Base-by-base conservation (phyloP, 2,113 vertebrate genomes). In the Xyrauchen texanus region DNA sequence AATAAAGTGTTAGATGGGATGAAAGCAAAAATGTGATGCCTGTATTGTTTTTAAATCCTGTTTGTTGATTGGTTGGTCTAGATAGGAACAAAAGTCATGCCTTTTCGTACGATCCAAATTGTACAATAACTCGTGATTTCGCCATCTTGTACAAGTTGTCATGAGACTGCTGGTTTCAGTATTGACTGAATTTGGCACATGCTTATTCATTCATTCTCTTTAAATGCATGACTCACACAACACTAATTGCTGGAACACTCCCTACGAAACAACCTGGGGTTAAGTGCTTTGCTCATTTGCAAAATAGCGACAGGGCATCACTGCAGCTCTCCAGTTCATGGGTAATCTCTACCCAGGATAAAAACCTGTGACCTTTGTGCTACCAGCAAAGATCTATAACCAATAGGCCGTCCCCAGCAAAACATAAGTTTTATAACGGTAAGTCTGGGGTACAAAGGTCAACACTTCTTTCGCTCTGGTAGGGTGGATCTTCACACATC, bases 401-500 rank as follows among this genome's bases (percentile, higher is more conserved):
- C 55, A 60, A n/a, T 60, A 58, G 55, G 55, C 42, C 60, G 12
- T 55, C 13, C 11, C 5, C 55, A 72, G 13, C 4, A 72, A 45
- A 47, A 72, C 55, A 21, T 46, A 72, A 58, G 47, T 70, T 47
- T 60, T 21, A 60, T 61, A 47, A 0, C 34, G 8, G 46, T 58
- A 5, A 46, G 42, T 1, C 21, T 34, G 55, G 8, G 73, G 75
- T 80, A 81, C 82, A 86, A 84, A 87, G 78, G 70, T 70, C 12
- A 74, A 62, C 79, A 75, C 55, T 72, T 55, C 55, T 58, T 74
- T 68, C 80, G 49, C 16, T 11, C 58, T 82, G 82, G 78, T 62
- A 52, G 76, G 68, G 11, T 7, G 0, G 72, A 75, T 81, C 84
- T 86, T 78, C 83, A 84, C 77, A 73, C 57, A 77, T 80, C 82